These are phyloP conservation scores for Phodopus roborovskii DNA, from an alignment of 2,113 vertebrate species.

Conservation along the genomic window DNA sequence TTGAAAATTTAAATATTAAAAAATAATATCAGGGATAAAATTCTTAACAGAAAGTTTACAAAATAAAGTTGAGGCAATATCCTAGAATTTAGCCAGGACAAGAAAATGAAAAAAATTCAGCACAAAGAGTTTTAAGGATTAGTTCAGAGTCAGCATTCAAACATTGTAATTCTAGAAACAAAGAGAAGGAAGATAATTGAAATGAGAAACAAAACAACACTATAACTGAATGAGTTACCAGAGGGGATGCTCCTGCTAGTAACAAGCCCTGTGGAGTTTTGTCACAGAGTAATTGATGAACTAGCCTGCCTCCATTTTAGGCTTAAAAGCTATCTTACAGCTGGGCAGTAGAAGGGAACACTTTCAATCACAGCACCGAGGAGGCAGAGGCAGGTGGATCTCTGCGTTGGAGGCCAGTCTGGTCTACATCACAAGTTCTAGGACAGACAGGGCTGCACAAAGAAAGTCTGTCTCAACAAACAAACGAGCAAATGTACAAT, in stretches of 20 bases:
- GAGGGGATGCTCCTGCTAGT: not conserved
- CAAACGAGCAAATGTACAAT: not conserved
- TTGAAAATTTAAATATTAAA: not conserved
- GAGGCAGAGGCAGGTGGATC: not conserved
- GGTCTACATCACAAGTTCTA: not conserved
- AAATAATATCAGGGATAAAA: not conserved
- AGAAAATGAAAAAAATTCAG: not conserved
- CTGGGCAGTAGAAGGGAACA: not conserved
- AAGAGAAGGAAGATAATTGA: not conserved
- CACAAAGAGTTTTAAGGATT: not conserved
- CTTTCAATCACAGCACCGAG: not conserved
- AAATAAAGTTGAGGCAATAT: not conserved
- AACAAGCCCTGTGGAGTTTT: not conserved
- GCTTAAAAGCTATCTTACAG: too few relatives aligned
- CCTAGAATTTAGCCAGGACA: not conserved
- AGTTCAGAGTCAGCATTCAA: not conserved
- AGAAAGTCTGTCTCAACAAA: not conserved
- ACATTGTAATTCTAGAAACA: not conserved
- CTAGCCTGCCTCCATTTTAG: not conserved
- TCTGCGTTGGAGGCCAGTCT: not conserved
- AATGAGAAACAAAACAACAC: not conserved
- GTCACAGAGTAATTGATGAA: not conserved
- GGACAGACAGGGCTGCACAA: not conserved
- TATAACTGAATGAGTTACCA: not conserved
- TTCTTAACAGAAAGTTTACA: not conserved